These are phyloP conservation scores for Bubo bubo DNA, from an alignment of 2,113 vertebrate species.

Conservation along the genomic window DNA sequence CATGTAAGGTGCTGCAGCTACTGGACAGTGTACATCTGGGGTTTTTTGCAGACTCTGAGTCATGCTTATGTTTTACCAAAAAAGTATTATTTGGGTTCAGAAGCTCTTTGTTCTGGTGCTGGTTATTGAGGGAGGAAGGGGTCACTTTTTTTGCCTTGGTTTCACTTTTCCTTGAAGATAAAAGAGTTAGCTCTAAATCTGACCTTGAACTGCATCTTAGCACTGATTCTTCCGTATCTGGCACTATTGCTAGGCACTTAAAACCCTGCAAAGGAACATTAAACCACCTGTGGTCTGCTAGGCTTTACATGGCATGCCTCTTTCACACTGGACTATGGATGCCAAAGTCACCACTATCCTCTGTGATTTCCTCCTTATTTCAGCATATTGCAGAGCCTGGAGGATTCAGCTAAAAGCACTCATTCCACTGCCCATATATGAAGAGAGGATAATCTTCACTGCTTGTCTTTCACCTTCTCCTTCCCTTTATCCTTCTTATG, in stretches of 20 bases:
- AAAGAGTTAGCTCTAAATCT: neutral
- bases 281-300: neutral
- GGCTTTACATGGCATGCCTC: neutral
- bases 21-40: accelerated
- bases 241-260: neutral
- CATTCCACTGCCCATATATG: neutral
- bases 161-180: neutral
- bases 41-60: neutral
- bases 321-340: neutral
- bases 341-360: neutral
- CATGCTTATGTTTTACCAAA: neutral
- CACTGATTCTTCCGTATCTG: neutral
- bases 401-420: neutral
- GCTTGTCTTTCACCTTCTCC: neutral
- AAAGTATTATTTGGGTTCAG: neutral
- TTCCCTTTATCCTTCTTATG: neutral
- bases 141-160: neutral
- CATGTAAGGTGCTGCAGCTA: neutral
- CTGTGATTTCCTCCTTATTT: neutral
- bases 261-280: neutral
- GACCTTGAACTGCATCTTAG: neutral
- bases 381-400: neutral
- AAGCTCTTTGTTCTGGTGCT: neutral
- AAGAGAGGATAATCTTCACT: neutral
- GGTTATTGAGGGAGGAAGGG: neutral